Evolutionary conservation across 2,888 invertebrate genomes (phyloP).

Genomic region (Hofmannophila pseudospretella): DNA sequence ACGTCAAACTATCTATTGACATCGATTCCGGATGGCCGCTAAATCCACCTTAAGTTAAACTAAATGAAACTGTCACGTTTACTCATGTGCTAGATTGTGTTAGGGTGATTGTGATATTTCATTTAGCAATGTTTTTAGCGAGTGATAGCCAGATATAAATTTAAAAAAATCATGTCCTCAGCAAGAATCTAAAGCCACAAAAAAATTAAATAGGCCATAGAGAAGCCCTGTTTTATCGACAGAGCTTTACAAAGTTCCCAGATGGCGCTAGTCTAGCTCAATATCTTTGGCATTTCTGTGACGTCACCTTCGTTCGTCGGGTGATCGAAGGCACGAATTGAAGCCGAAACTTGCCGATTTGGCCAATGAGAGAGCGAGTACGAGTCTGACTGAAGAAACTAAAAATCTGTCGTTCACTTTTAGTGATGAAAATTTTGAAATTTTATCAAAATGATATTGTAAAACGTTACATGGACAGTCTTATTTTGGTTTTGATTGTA

Average conservation of each 20-base stretch:
- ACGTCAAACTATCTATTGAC: no score
- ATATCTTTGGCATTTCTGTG: constrained; percentile 25
- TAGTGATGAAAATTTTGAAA: constrained; percentile 77
- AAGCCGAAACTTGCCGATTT: constrained; percentile 82
- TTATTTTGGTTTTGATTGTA: constrained; percentile 62
- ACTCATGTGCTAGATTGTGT: no score
- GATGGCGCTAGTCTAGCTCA: constrained; percentile 28
- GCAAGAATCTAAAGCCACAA: constrained; percentile 11
- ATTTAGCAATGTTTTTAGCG: no score
- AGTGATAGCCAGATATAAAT: no score
- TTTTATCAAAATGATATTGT: constrained; percentile 76
- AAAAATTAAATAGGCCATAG: constrained; percentile 7
- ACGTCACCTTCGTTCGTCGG: constrained; percentile 60
- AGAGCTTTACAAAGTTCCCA: constrained; percentile 12
- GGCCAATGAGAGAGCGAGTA: constrained; percentile 39
- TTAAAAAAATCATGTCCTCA: no score
- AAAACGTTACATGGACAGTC: constrained; percentile 57
- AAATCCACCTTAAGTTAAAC: no score
- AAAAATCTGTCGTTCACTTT: constrained; percentile 80
- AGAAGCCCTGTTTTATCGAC: constrained; percentile 29
- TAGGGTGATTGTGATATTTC: no score
- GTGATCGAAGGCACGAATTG: constrained; percentile 76
- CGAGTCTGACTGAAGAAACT: constrained; percentile 73
- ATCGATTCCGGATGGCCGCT: no score
- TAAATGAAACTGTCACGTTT: no score